Evolutionary conservation across 2,113 vertebrate genomes (phyloP), one percentile per base, ranked within the genome.

Genomic region (Strigops habroptila): DNA sequence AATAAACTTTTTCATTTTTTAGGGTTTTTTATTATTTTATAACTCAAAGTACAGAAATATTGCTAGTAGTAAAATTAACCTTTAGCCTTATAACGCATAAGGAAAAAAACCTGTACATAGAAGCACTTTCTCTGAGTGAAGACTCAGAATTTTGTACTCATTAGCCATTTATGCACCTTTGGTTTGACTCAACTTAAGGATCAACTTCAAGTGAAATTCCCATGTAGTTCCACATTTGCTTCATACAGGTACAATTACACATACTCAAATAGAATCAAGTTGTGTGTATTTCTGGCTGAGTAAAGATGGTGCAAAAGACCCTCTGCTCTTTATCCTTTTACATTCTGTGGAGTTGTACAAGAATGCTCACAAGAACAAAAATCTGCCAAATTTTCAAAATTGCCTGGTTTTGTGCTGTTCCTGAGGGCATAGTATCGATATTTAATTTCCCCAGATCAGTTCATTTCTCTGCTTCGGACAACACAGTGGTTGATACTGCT

Each of bases 361-460:
- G 63, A 57, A 35, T 18, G 43, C 60, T 67, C 53, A 55, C 37
- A 64, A 70, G 68, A 81, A 33, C 5, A n/a, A 22, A 0, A 59
- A 24, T 59, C 15, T 59, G 14, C 33, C 6, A 87, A 79, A 82
- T 55, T 91, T 73, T 53, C n/a, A 80, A 86, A 90, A 83, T 65
- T 88, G 48, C 62, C 48, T 69, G 25, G 41, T 55, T 95, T 82
- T 95, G 16, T 83, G 31, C 59, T 85, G 53, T 49, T 37, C 43
- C 44, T 76, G 49, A 92, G 37, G 87, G 31, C 52, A 87, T 1
- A 90, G 12, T 92, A 90, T 95, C 84, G 92, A 94, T 96, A 92
- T 92, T 95, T 95, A 91, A 95, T 96, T 93, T 91, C 63, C 30
- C 49, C 53, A 85, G 62, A 94, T 90, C 91, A 82, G 76, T 95